Base-by-base conservation (phyloP, 92 coral and sea anemone genomes). In the Porites divaricata region DNA sequence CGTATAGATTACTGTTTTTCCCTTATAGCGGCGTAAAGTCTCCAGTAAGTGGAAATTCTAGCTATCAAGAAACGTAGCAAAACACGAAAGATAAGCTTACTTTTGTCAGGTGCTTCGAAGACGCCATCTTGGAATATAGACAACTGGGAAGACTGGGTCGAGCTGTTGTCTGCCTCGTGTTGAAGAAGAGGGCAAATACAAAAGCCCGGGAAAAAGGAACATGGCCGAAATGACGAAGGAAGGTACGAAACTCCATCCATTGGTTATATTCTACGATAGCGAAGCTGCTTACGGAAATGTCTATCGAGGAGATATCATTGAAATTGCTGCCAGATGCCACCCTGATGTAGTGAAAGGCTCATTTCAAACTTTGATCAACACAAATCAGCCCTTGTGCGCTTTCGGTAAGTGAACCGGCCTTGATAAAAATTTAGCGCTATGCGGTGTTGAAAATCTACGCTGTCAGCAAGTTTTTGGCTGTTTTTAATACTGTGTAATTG, bases 311-410 rank as follows among this genome's bases (percentile, higher is more conserved):
- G 99, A 96, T 83, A 88, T 96, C 6, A 93, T 96, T 15, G 99
- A 96, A 85, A 96, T 96, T 11, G 99, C 98, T 7, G 98, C 97
- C 15, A 95, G 90, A 35, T 92, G 98, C 81, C 95, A 90, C 53
- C 98, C 98, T 13, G 98, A 91, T 51, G 86, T 93, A 15, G 92
- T 84, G 19, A 81, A 84, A 66, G 94, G 98, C 10, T 83, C 96
- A 8, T 96, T 95, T 85, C 88, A 87, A 52, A 93, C 90, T 26
- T 76, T 96, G 45, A 86, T 96, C 49, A 82, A 85, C 73, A 95
- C 96, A 2, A 89, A 78, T 56, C 98, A 96, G 77, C 83, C 86
- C 9, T 88, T 96, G 8, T 86, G 98, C 15, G 81, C 89, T 21
- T 96, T 96, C 73, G 96, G 99, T 96, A 73, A 91, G 98, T 94